Base-by-base conservation (phyloP, 2,888 invertebrate genomes). In the Camponotus fellah region DNA sequence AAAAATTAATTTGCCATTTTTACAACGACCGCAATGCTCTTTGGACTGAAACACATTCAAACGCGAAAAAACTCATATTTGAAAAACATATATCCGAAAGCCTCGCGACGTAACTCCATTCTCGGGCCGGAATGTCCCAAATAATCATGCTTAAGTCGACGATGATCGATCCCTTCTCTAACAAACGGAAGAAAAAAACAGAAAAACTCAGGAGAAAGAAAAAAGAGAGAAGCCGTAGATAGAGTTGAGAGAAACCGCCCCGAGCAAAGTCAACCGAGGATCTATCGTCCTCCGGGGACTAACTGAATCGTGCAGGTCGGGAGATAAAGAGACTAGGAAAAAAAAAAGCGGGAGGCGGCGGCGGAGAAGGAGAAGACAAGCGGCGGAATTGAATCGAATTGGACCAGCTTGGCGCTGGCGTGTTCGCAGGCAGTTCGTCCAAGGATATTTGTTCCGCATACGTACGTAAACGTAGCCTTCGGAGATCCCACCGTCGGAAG, bases 221-320 rank as follows among this genome's bases (percentile, higher is more conserved):
- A 46, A 85, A 56, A 68, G 75, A 76, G 56, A 26, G 58, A 46
- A 64, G 71, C 62, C 32, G 81, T 56, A 66, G 74, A 62, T 43
- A 60, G 85, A 83, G 85, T 79, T 62, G 87, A 91, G 89, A 88
- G 91, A 91, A 91, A 91, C 89, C 88, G 90, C 90, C 91, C 90
- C 88, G 91, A 91, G 90, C 88, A 88, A 91, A 91, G 92, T 93
- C 92, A 91, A 92, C 92, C 87, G 89, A 89, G 92, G 93, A 94
- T 90, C 92, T 93, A 94, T 94, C 91, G 94, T 91, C 87, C 94
- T 92, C 94, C 89, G 79, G 94, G 94, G 94, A 93, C 85, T 91
- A 89, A 90, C 88, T 84, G 90, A 87, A 91, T 91, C 91, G 88
- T 86, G 89, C 91, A 86, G 88, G 85, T 86, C 90, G 89, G 43